Percentiles rank a stretch among this genome's conserved stretches.
Conservation (phyloP, 2,797 vertebrate species). For the Lepilemur ruficaudatus region DNA sequence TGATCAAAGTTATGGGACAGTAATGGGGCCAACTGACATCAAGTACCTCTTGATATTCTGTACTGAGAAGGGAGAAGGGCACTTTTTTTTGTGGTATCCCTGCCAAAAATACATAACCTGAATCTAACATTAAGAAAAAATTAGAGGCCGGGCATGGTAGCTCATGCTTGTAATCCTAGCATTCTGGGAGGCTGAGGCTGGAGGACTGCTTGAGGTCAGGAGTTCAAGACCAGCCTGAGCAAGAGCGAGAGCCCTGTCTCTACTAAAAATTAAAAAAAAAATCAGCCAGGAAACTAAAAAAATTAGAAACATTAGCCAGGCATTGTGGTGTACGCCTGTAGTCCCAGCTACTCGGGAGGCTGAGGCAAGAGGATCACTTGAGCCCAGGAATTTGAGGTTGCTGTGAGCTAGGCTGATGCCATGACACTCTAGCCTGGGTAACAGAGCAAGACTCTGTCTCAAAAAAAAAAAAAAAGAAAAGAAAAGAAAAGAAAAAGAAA, state of each 20-base stretch:
- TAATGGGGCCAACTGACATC: not conserved
- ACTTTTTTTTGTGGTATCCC: not conserved
- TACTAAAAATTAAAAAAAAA: no score
- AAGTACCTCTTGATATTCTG: not conserved
- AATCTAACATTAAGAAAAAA: not conserved
- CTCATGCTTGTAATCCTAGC: no score
- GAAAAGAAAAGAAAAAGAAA: not conserved
- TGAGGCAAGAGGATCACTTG: no score
- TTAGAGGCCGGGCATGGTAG: not conserved
- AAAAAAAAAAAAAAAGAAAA: not conserved
- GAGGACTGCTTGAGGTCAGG: no score
- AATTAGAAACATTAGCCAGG: no score
- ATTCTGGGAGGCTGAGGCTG: no score
- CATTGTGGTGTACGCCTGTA: no score
- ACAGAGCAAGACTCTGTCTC: not conserved
- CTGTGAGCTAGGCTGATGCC: not conserved
- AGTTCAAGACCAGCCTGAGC: no score
- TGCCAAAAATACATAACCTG: constrained; percentile 7
- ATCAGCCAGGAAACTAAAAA: no score
- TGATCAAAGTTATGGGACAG: not conserved
- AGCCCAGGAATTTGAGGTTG: not conserved
- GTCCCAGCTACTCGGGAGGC: no score
- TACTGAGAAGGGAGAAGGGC: not conserved
- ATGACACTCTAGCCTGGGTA: no score
- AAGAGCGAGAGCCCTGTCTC: no score